Base-by-base conservation (phyloP, 2,113 vertebrate genomes). In the Ceratotherium simum region DNA sequence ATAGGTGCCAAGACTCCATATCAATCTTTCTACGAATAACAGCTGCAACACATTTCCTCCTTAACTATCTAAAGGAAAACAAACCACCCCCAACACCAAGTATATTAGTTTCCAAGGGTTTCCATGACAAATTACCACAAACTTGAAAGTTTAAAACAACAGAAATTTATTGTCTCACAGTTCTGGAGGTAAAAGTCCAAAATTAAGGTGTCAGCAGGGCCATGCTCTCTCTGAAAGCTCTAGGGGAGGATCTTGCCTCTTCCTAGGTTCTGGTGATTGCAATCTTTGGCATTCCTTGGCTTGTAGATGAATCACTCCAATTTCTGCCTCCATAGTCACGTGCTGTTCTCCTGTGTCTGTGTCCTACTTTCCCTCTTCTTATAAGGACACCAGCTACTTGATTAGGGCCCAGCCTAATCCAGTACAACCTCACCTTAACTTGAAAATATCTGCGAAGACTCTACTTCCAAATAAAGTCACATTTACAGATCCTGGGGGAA, bases 41-140 rank as follows among this genome's bases (percentile, higher is more conserved):
- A 39, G 80, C 51, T 75, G 20, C 87, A 86, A 86, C 33, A 91
- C 14, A 91, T 48, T 81, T 94, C 75, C 67, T 91, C 39, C 42
- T 29, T 72, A 36, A 85, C 85, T 58, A 72, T 90, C 54, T 56
- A 80, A 96, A 62, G 33, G 48, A 36, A 80, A 82, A 91, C 39
- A 81, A 8, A 64, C 29, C n/a, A 42, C 21, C 51, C 33, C 62
- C 48, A 67, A 46, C 9, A n/a, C 18, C 67, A 82, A 88, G 31
- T 48, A 1, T 60, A 56, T 64, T 62, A 54, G 16, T 72, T 78
- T 83, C 27, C 64, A 80, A 69, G 10, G 10, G 17, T 65, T 96
- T 83, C 16, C n/a, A 36, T 84, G n/a, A 70, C 42, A 93, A 84
- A 90, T 60, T 18, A 48, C 20, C 42, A 87, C 36, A 79, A 70